Conservation (phyloP, 2,888 invertebrate species). For the Acleris cristana region DNA sequence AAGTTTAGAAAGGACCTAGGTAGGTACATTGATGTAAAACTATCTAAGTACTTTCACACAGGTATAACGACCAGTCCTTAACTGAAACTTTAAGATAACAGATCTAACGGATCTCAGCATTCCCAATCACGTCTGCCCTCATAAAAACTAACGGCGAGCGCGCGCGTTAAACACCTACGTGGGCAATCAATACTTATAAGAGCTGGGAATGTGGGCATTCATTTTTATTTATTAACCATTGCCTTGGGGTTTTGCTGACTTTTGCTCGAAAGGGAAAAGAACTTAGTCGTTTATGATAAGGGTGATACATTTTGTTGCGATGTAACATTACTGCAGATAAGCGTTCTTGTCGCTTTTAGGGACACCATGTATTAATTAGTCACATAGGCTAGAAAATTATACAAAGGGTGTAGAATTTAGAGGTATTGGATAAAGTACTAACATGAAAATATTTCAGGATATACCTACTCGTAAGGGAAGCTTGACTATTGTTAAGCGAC, state of each 20-base stretch:
- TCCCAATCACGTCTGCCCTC: slow-evolving; percentile 9
- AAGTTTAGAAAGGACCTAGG: no score
- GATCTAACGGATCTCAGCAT: slow-evolving; percentile 2
- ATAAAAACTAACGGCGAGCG: slow-evolving; percentile 12
- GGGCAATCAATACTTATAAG: slow-evolving; percentile 10
- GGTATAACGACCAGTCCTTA: not conserved
- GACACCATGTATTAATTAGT: no score
- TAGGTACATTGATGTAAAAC: no score
- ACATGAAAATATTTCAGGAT: no score
- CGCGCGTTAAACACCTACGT: slow-evolving; percentile 15
- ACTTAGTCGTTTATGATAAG: no score
- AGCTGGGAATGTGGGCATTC: slow-evolving; percentile 3
- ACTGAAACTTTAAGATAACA: slow-evolving; percentile 1
- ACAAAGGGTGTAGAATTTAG: no score
- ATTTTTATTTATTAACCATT: slow-evolving; percentile 7
- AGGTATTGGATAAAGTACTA: no score
- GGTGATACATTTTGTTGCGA: not conserved
- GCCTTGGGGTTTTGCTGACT: not conserved
- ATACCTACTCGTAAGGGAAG: no score
- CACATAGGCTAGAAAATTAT: no score
- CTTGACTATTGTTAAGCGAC: no score
- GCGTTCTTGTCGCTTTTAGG: no score
- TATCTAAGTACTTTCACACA: not conserved
- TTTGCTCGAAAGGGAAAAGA: not conserved
- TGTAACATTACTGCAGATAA: no score